Evolutionary conservation across 1,140 invertebrate genomes (phyloP).

Genomic region (Eueides isabella): DNA sequence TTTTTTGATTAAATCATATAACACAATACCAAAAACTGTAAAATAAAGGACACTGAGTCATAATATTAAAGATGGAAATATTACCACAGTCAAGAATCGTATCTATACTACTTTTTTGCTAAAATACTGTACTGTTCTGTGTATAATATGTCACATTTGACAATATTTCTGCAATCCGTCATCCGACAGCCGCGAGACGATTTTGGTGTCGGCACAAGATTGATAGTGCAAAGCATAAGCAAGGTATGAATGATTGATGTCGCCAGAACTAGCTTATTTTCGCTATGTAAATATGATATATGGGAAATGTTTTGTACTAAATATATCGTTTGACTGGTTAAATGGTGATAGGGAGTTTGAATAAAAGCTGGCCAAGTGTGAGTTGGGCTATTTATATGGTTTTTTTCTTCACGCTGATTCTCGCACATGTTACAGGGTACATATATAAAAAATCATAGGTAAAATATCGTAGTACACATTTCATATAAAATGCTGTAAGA

Average conservation of each 20-base stretch:
- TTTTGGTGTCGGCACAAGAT: constrained; percentile 27
- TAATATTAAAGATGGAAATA: too few relatives aligned
- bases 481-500: too few relatives aligned
- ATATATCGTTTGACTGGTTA: background rate
- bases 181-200: constrained; percentile 17
- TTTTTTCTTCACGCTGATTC: too few relatives aligned
- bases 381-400: too few relatives aligned
- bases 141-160: background rate
- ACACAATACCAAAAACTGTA: too few relatives aligned
- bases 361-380: background rate
- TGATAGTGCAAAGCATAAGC: constrained; percentile 37
- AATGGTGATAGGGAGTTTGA: background rate
- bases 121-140: background rate
- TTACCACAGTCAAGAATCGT: too few relatives aligned
- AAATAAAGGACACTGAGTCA: too few relatives aligned
- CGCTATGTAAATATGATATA: constrained; percentile 9
- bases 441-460: too few relatives aligned
- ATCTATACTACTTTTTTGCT: too few relatives aligned
- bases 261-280: background rate
- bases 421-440: too few relatives aligned
- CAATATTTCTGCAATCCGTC: constrained; percentile 15
- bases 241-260: constrained; percentile 36
- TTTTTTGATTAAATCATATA: too few relatives aligned
- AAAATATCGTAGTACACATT: too few relatives aligned
- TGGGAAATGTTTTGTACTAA: background rate